Base-by-base conservation (phyloP, 2,797 vertebrate species). In the Catostomus latipinnis region DNA sequence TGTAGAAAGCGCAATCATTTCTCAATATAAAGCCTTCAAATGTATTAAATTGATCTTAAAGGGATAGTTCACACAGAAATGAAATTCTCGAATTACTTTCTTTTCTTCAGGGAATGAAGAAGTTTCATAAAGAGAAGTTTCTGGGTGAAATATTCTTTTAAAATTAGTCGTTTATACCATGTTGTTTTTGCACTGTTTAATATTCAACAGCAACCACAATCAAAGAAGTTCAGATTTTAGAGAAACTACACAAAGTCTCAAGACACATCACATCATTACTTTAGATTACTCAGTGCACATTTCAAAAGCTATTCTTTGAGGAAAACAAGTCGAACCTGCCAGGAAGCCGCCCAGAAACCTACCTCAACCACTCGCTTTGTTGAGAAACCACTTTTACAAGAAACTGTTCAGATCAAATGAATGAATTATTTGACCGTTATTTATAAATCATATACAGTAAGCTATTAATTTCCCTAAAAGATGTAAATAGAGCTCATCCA, bases 251-350 rank as follows among this genome's bases (percentile, higher is more conserved):
- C n/a, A 12, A 65, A 43, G 5, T 63, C 18, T 43, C 16, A 65
- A 11, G 1, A 49, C 8, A 34, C 75, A 50, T n/a, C 2, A 8
- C 49, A 18, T 10, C 68, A 8, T 6, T 10, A 18, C 22, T 46
- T 61, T n/a, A 53, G 10, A 62, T 71, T 62, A 16, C 57, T 65
- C 60, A 71, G 72, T 73, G 18, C 9, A 58, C 7, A 54, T 48
- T 22, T 72, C 11, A 43, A 65, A 79, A 66, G 12, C 16, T 8
- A 11, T 2, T 45, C 46, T 57, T n/a, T 48, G 46, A 76, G 11
- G 6, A 78, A 74, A 74, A 83, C 82, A 43, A 48, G 79, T 53
- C 12, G 14, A 68, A 81, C 84, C 68, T 56, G 76, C 66, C 14
- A 4, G 46, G 67, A 12, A 34, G 78, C 63, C 52, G 56, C 45